A percentile compares a stretch with the other conserved stretches of the same genome.
Conservation (phyloP, 1,140 invertebrate species). For the Cyrtorhinus lividipennis region DNA sequence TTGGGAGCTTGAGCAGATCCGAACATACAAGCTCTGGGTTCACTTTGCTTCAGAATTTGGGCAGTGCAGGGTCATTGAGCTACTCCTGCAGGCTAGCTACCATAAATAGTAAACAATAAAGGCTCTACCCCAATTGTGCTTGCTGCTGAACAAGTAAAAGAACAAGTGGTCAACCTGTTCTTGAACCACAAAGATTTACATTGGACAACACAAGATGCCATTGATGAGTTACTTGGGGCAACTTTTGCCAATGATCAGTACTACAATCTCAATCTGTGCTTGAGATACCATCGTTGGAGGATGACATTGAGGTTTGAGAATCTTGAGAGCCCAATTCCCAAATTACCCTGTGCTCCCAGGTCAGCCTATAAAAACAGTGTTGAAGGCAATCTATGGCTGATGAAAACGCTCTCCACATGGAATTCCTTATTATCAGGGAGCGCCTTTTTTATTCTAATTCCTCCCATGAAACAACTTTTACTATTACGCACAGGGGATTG, state of each 20-base stretch:
- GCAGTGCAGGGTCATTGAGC: conserved; percentile 62
- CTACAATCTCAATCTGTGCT: conserved; percentile 34
- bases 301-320: conserved; percentile 40
- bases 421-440: conserved; percentile 60
- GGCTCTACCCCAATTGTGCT: conserved; percentile 78
- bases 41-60: conserved; percentile 89
- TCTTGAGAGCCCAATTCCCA: conserved; percentile 43
- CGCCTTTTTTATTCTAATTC: conserved; percentile 27
- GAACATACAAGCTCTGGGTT: conserved; percentile 65
- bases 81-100: conserved; percentile 60
- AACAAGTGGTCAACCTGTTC: conserved; percentile 69
- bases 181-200: conserved; percentile 38
- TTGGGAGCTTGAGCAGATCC: conserved; percentile 65
- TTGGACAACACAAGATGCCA: conserved; percentile 54
- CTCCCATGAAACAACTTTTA: conserved; percentile 79
- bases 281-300: conserved; percentile 26
- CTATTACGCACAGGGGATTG: conserved; percentile 79
- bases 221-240: conserved; percentile 80
- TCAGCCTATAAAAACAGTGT: conserved; percentile 73
- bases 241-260: conserved; percentile 87
- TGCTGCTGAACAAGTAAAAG: conserved; percentile 73
- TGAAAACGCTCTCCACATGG: conserved; percentile 78
- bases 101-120: conserved; percentile 45
- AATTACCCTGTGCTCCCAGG: conserved; percentile 50
- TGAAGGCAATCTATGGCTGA: conserved; percentile 65